Base-by-base conservation (phyloP, 2,113 vertebrate genomes). In the Empidonax traillii region DNA sequence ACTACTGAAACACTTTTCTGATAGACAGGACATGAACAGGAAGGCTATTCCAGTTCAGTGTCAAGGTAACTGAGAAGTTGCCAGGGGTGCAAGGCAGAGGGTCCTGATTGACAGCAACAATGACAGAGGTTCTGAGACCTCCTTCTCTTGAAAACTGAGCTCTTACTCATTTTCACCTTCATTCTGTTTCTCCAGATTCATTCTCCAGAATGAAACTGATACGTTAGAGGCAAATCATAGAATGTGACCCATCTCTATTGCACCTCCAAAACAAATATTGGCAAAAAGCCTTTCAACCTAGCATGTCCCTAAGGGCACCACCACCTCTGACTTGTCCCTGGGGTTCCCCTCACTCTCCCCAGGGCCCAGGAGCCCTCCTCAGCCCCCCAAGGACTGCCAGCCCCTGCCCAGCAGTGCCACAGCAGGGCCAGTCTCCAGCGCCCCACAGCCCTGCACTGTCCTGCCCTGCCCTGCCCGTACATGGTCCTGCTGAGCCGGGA, bases 281-380 rank as follows among this genome's bases (percentile, higher is more conserved):
- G 6, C 43, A 87, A 47, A 66, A 49, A 78, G 31, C 2, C 8
- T 75, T 82, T 43, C 14, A 78, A 8, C 0, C 1, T 3, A 69
- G 12, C n/a, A 51, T 1, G 1, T 53, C 8, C 35, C 43, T 1
- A 1, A 58, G 9, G 14, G 8, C 9, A 46, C 4, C 16, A 27
- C 8, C 35, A 47, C 18, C 12, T 21, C 61, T 37, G 15, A 15
- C 24, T 53, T 53, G 27, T 30, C 25, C 35, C 59, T 8, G 12
- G 25, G 10, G 37, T 62, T 37, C 14, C 16, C 25, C 24, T 61
- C 11, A n/a, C 21, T 9, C 22, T 59, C 17, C 14, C 37, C 37
- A 20, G 5, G 10, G 3, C 13, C 30, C 61, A 6, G 12, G 12
- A 46, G 8, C 3, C 10, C 28, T 30, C 0, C 0, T 10, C 24